These are phyloP conservation scores for Ctenosaura bakeri DNA, from an alignment of 2,797 vertebrate genomes.

Conservation along the genomic window DNA sequence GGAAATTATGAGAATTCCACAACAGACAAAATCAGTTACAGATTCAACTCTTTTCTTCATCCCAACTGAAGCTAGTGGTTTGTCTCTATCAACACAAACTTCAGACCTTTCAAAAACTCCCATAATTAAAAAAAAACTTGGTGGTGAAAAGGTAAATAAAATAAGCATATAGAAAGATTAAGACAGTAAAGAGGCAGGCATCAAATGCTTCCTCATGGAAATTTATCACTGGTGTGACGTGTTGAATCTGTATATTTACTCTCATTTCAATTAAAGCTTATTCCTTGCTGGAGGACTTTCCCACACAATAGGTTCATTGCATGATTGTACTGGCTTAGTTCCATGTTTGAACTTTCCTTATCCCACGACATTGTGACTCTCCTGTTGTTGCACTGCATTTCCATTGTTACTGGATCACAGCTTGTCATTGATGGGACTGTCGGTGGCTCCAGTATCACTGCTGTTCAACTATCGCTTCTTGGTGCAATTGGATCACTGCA, in stretches of 20 bases:
- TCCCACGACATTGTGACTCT: no score
- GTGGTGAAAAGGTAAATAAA: constrained; percentile 7
- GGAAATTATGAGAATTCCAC: constrained; percentile 24
- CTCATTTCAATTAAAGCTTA: neutral
- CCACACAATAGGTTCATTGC: no score
- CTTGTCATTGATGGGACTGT: no score
- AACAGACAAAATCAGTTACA: constrained; percentile 14
- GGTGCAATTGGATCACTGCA: no score
- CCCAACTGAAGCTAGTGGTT: neutral
- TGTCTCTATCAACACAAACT: neutral
- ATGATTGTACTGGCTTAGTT: no score
- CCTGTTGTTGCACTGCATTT: no score
- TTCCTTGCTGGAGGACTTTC: no score
- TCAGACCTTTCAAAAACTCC: neutral
- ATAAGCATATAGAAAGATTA: neutral
- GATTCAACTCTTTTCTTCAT: neutral
- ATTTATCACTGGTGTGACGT: neutral
- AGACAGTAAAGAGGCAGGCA: neutral
- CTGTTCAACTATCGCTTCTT: no score
- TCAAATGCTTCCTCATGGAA: neutral
- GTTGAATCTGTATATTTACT: neutral
- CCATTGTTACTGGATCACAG: no score
- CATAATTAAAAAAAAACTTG: neutral
- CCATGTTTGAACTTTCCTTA: no score
- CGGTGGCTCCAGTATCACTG: no score